Percentiles rank a stretch among this genome's conserved stretches.
phyloP scores from a whole-genome alignment of 64 coral and sea anemone genomes.

The Montipora foliosa region DNA sequence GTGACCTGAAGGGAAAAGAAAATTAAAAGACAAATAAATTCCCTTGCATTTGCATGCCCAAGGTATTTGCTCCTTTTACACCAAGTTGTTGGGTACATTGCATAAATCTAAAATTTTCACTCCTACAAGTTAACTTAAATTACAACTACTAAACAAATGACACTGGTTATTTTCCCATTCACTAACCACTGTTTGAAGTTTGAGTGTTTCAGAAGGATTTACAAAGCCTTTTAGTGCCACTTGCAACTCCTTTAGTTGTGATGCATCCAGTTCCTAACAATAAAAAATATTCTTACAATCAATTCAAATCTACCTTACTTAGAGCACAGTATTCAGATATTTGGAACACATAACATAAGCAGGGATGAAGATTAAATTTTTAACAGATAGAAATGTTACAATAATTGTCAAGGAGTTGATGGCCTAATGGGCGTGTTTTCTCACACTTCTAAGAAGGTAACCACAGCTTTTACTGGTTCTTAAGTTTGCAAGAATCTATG shows the following conservation, averaged over 20 bases:
- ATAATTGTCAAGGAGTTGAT: no score
- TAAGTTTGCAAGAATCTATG: no score
- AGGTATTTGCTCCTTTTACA: no score
- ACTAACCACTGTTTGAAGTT: constrained; percentile 92
- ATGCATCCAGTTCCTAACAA: constrained; percentile 69
- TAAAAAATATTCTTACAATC: neutral
- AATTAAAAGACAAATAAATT: neutral
- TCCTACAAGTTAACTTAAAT: neutral
- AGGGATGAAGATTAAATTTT: no score
- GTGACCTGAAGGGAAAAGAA: no score
- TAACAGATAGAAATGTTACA: no score
- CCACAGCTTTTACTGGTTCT: no score
- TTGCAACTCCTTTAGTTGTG: constrained; percentile 85
- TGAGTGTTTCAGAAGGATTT: constrained; percentile 83
- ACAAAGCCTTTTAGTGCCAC: constrained; percentile 82
- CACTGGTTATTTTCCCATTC: neutral
- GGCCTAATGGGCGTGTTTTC: no score
- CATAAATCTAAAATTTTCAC: neutral
- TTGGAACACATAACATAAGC: no score
- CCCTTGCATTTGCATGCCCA: no score
- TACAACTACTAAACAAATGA: neutral
- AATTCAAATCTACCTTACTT: neutral
- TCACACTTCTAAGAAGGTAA: no score
- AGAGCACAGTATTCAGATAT: neutral
- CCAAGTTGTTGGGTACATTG: no score